Percentiles rank a stretch among this genome's conserved stretches.
These are phyloP conservation scores for Naso thynnoides DNA, from an alignment of 2,797 vertebrate genomes.

Conservation along the genomic window DNA sequence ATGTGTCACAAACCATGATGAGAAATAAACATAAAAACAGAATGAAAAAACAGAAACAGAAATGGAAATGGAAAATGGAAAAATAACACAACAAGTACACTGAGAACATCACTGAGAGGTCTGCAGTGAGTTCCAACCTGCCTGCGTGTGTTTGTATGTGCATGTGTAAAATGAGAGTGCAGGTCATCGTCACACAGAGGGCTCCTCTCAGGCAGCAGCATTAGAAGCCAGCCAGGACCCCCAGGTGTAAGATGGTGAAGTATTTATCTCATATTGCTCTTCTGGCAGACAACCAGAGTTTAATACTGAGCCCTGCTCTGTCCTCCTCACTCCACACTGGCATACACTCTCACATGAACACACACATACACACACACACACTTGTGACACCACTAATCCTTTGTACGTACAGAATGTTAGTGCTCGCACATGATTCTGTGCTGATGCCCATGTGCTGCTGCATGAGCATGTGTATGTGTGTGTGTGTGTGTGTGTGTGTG, in stretches of 20 bases:
- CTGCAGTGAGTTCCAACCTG: not conserved
- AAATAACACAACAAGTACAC: slow-evolving; percentile 1
- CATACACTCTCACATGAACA: slow-evolving; percentile 23
- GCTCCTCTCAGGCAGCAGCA: slow-evolving; percentile 62
- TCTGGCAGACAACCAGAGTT: slow-evolving; percentile 74
- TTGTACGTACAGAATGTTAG: slow-evolving; percentile 40
- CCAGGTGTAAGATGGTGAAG: slow-evolving; percentile 78
- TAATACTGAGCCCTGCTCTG: slow-evolving; percentile 75
- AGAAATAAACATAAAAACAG: too few relatives aligned
- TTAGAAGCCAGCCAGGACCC: slow-evolving; percentile 73
- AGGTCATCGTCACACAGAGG: slow-evolving; percentile 50
- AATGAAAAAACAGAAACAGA: not conserved
- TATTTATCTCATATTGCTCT: slow-evolving; percentile 80
- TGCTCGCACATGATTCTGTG: slow-evolving; percentile 30
- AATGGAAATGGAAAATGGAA: not conserved
- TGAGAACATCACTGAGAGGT: slow-evolving; percentile 5
- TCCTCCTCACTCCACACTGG: slow-evolving; percentile 51
- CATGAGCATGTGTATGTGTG: not conserved
- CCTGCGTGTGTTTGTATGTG: slow-evolving; percentile 1
- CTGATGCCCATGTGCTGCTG: slow-evolving; percentile 20
- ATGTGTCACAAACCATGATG: not conserved
- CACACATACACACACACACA: slow-evolving; percentile 34
- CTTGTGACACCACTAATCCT: slow-evolving; percentile 70
- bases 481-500: slow-evolving; percentile 17
- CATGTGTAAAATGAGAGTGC: slow-evolving; percentile 51